Evolutionary conservation across 1,140 invertebrate genomes (phyloP).

Genomic region (Anoplolepis gracilipes): DNA sequence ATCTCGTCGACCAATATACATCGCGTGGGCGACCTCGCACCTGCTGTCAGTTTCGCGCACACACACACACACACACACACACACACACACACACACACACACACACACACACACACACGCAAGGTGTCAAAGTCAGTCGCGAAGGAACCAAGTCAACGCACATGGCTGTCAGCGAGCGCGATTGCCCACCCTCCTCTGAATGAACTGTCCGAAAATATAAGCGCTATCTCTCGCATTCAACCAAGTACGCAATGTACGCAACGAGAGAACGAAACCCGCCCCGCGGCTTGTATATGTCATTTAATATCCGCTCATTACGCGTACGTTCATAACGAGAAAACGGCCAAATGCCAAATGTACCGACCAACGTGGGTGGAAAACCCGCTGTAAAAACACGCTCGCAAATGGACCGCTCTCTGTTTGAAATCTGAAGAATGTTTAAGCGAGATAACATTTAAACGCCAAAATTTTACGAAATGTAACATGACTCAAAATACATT

Average conservation of each 20-base stretch:
- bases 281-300: neutral
- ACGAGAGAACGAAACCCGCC: conserved; percentile 27
- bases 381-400: neutral
- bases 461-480: neutral
- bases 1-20: conserved; percentile 67
- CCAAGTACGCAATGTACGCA: conserved; percentile 4
- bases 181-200: conserved; percentile 29
- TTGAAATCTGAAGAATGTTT: neutral
- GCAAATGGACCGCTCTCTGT: neutral
- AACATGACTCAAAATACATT: neutral
- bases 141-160: conserved; percentile 29
- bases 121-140: conserved; percentile 8
- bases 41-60: conserved; percentile 35
- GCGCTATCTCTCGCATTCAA: neutral
- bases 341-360: conserved; percentile 33
- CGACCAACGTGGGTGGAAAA: neutral
- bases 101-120: too few species aligned
- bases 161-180: neutral
- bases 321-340: conserved; percentile 20
- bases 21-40: conserved; percentile 66
- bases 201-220: conserved; percentile 58
- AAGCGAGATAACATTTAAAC: conserved; percentile 2
- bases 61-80: too few species aligned
- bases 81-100: too few species aligned
- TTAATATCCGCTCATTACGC: conserved; percentile 34